These are phyloP conservation scores for pig (Sus scrofa) DNA, from an alignment of 2,113 vertebrate species.

Conservation along the genomic window DNA sequence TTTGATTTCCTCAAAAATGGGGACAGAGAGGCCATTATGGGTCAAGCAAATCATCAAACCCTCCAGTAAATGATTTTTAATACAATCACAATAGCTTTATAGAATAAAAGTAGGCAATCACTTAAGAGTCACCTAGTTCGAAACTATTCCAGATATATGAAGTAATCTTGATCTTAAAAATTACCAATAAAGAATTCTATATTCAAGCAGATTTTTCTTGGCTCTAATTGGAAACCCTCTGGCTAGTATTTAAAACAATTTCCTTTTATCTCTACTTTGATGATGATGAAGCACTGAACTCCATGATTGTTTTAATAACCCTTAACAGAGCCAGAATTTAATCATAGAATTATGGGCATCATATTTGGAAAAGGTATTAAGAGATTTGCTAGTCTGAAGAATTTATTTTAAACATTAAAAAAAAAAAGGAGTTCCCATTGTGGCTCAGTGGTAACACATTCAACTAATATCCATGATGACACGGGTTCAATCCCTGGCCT, in stretches of 20 bases:
- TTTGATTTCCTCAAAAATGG: slow-evolving; percentile 37
- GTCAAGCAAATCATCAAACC: not conserved
- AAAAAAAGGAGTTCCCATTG: too few relatives aligned
- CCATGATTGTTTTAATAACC: slow-evolving; percentile 25
- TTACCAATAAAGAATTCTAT: not conserved
- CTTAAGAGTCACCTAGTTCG: not conserved
- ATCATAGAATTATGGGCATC: slow-evolving; percentile 1
- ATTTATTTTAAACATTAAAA: slow-evolving; percentile 25
- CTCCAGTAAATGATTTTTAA: not conserved
- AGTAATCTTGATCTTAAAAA: slow-evolving; percentile 21
- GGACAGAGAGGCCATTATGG: not conserved
- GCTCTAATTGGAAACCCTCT: slow-evolving; percentile 23
- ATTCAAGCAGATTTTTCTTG: slow-evolving; percentile 23
- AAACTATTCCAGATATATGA: not conserved
- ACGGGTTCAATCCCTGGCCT: too few relatives aligned
- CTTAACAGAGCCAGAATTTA: not conserved
- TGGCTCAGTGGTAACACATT: too few relatives aligned
- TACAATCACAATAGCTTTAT: not conserved
- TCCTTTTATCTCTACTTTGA: not conserved
- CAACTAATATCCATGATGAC: too few relatives aligned
- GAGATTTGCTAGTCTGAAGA: slow-evolving; percentile 25
- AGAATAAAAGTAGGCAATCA: not conserved
- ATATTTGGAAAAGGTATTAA: slow-evolving; percentile 29
- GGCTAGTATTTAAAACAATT: slow-evolving; percentile 49
- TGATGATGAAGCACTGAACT: slow-evolving; percentile 11